phyloP scores from a whole-genome alignment of 2,888 invertebrate species.

The Stomorhina lunata region DNA sequence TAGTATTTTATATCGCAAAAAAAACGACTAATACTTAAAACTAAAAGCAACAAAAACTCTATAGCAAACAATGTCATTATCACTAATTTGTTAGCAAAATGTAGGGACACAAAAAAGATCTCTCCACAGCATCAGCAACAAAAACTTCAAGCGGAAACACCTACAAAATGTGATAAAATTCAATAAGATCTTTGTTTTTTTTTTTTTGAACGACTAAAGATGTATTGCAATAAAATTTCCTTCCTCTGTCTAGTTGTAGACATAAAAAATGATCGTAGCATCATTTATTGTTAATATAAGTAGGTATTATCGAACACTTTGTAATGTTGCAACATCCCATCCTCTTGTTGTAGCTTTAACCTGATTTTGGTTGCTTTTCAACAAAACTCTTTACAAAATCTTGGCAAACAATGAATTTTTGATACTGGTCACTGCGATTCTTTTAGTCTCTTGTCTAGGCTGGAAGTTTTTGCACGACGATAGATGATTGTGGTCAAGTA shows the following conservation, averaged over 20 bases:
- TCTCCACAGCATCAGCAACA: not conserved
- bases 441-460: too few relatives aligned
- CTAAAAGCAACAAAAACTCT: too few relatives aligned
- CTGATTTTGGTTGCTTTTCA: not conserved
- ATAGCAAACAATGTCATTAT: conserved; percentile 45
- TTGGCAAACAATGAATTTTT: not conserved
- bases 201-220: not conserved
- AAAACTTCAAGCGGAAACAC: conserved; percentile 46
- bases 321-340: conserved; percentile 1
- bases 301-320: conserved; percentile 54
- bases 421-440: not conserved
- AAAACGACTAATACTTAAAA: too few relatives aligned
- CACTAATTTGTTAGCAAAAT: conserved; percentile 36
- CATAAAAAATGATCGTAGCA: conserved; percentile 13
- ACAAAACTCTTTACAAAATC: not conserved
- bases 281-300: conserved; percentile 40
- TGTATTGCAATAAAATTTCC: conserved; percentile 13
- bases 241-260: conserved; percentile 9
- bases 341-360: not conserved
- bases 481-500: conserved; percentile 1
- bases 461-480: not conserved
- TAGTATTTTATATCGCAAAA: not conserved
- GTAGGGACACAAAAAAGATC: not conserved
- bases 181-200: not conserved
- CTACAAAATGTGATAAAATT: conserved; percentile 55